Conservation (phyloP, 2,888 invertebrate species). For the Fissipunctia ypsillon region DNA sequence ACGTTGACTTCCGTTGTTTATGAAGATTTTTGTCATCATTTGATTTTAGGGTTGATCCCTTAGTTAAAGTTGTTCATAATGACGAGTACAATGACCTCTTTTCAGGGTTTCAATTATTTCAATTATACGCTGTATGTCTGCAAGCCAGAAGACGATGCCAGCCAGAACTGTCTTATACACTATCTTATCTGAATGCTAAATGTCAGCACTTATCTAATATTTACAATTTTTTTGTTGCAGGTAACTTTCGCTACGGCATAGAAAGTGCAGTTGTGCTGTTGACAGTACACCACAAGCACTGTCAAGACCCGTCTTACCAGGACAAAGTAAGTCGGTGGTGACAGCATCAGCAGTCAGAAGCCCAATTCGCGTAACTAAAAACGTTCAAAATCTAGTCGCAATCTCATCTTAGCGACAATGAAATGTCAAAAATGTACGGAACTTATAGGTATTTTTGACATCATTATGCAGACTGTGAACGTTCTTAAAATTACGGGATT, state of each 20-base stretch:
- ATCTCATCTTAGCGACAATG: too few species aligned
- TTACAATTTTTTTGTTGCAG: slow-evolving; percentile 71
- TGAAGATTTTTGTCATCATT: background rate
- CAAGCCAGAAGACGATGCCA: background rate
- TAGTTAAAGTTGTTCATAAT: too few species aligned
- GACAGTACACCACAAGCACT: background rate
- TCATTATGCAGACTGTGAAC: too few species aligned
- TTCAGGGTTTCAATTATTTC: too few species aligned
- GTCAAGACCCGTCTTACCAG: slow-evolving; percentile 4
- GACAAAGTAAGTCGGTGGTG: slow-evolving; percentile 10
- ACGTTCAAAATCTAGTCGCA: too few species aligned
- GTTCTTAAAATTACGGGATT: too few species aligned
- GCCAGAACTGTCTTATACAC: background rate
- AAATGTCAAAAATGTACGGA: too few species aligned
- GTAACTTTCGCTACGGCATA: slow-evolving; percentile 72
- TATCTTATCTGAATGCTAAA: background rate
- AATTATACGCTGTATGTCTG: too few species aligned
- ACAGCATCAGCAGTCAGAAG: background rate
- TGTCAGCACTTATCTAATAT: slow-evolving; percentile 37
- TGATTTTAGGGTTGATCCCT: too few species aligned
- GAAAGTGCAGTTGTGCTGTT: slow-evolving; percentile 18
- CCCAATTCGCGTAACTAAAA: too few species aligned
- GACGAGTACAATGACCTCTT: too few species aligned
- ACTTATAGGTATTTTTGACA: too few species aligned
- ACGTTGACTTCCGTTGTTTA: background rate